Conservation (phyloP, 2,113 vertebrate genomes). For the Struthio camelus region DNA sequence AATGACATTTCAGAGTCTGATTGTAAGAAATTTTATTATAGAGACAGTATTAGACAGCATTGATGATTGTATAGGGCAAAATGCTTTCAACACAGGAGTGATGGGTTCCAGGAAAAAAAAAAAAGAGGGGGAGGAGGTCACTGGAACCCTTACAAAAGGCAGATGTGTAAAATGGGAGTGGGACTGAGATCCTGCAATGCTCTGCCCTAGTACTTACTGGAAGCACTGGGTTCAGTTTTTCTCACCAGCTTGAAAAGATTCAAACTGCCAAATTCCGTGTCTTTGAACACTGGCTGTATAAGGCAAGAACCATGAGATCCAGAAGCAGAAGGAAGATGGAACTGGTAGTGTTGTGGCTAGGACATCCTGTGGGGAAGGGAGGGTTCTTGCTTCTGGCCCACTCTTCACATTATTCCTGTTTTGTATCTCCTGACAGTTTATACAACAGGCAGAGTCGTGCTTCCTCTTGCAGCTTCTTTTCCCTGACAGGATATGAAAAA, state of each 20-base stretch:
- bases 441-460: neutral
- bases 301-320: neutral
- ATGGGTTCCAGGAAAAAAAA: neutral
- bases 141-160: neutral
- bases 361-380: neutral
- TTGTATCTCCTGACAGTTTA: neutral
- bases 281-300: rapidly evolving
- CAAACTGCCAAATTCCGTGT: rapidly evolving
- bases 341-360: rapidly evolving
- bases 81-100: neutral
- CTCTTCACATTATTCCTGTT: neutral
- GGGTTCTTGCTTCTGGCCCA: rapidly evolving
- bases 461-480: neutral
- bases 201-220: neutral
- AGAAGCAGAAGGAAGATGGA: neutral
- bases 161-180: neutral
- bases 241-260: neutral
- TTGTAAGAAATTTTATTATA: neutral
- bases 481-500: neutral
- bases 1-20: neutral
- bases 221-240: neutral
- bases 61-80: neutral
- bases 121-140: neutral
- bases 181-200: too few relatives aligned
- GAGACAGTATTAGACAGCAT: neutral